A percentile compares a stretch with the other conserved stretches of the same genome.
phyloP scores from a whole-genome alignment of 2,888 invertebrate genomes.

The Mythimna albipuncta region DNA sequence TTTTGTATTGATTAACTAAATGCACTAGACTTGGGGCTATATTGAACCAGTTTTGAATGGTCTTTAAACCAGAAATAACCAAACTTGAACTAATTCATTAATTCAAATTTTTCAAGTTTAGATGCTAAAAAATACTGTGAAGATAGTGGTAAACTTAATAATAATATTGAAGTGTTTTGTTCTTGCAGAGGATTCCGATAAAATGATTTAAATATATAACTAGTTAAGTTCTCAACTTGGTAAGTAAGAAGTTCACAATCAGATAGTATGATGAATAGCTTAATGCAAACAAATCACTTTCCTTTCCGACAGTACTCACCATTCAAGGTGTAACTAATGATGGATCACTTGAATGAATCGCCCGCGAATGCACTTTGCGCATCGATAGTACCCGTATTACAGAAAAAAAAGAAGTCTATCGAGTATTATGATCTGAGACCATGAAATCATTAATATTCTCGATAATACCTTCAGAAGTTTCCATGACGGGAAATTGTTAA shows the following conservation, averaged over 20 bases:
- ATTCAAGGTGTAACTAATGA: constrained; percentile 66
- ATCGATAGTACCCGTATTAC: constrained; percentile 47
- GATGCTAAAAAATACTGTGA: background rate
- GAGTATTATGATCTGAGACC: constrained; percentile 38
- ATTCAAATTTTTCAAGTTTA: background rate
- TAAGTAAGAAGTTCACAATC: background rate
- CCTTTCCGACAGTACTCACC: constrained; percentile 43
- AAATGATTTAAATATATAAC: background rate
- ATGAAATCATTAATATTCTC: constrained; percentile 48
- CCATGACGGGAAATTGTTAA: background rate
- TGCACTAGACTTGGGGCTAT: background rate
- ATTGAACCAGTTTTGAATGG: no score
- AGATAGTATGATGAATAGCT: background rate
- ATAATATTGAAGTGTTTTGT: no score
- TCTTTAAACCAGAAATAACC: no score
- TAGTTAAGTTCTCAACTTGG: background rate
- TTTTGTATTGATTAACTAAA: background rate
- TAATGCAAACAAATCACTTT: constrained; percentile 33
- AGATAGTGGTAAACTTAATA: no score
- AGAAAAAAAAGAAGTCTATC: constrained; percentile 36
- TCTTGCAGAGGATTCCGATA: no score
- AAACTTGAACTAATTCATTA: background rate
- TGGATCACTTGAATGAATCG: constrained; percentile 63
- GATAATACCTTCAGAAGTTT: constrained; percentile 21
- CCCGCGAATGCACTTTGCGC: constrained; percentile 60